Conservation (phyloP, 2,888 invertebrate genomes). For the Drosophila helvetica region DNA sequence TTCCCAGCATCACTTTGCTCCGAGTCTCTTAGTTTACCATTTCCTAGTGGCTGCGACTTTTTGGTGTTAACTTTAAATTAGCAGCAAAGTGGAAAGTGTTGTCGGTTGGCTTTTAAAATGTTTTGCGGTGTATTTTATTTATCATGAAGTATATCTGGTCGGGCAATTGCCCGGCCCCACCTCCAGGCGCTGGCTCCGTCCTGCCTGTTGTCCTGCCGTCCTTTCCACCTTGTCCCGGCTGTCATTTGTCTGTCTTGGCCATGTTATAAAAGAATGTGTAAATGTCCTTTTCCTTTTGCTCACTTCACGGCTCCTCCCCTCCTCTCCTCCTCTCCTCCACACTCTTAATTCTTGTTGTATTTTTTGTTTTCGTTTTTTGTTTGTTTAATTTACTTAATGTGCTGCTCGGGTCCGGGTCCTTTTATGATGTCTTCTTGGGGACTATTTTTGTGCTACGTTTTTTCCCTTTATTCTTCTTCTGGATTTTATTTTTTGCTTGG, state of each 20-base stretch:
- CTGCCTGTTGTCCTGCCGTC: not conserved
- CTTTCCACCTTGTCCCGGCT: slow-evolving; percentile 54
- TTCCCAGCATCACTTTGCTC: slow-evolving; percentile 3
- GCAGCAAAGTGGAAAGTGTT: slow-evolving; percentile 79
- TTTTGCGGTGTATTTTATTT: slow-evolving; percentile 77
- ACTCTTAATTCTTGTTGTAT: slow-evolving; percentile 11
- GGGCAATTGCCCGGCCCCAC: slow-evolving; percentile 49
- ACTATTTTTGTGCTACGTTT: slow-evolving; percentile 34
- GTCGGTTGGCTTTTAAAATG: slow-evolving; percentile 79
- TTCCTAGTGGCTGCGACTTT: slow-evolving; percentile 67
- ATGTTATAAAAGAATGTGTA: slow-evolving; percentile 53
- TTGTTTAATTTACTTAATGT: slow-evolving; percentile 54
- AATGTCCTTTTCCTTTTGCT: slow-evolving; percentile 41
- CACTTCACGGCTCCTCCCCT: slow-evolving; percentile 11
- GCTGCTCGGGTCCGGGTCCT: slow-evolving; percentile 34
- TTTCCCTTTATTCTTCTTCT: slow-evolving; percentile 19
- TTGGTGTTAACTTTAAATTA: slow-evolving; percentile 77
- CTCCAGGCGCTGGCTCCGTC: not conserved
- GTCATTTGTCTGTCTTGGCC: slow-evolving; percentile 63
- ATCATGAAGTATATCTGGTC: slow-evolving; percentile 70
- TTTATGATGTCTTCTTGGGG: slow-evolving; percentile 47
- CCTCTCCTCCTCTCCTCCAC: slow-evolving; percentile 1
- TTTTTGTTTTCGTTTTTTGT: slow-evolving; percentile 24
- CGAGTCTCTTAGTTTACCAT: slow-evolving; percentile 31
- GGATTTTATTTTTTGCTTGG: slow-evolving; percentile 17